A percentile compares a stretch with the other conserved stretches of the same genome.
Evolutionary conservation across 2,113 vertebrate genomes (phyloP).

Genomic region (Hystrix brachyura): DNA sequence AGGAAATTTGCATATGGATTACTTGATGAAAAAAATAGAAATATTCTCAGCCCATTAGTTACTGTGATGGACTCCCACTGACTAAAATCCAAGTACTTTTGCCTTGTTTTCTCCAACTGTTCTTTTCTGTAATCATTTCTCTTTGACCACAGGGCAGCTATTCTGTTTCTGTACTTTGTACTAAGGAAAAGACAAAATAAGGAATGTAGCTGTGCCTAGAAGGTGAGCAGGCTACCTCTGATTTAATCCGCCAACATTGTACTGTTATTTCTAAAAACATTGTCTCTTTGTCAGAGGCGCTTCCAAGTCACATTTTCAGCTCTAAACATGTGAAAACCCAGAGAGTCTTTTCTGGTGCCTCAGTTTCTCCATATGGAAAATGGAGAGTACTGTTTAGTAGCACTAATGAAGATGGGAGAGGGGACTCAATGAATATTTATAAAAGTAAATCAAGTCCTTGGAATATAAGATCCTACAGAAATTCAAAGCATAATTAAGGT

Average conservation of each 20-base stretch:
- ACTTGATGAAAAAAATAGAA: constrained; percentile 83
- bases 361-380: constrained; percentile 73
- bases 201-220: constrained; percentile 61
- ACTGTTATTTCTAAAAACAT: neutral
- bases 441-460: constrained; percentile 73
- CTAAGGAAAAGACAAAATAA: constrained; percentile 66
- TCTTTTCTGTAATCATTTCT: constrained; percentile 81
- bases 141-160: constrained; percentile 66
- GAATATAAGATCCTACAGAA: constrained; percentile 77
- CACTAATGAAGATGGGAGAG: neutral
- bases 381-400: neutral
- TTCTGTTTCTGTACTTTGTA: constrained; percentile 64
- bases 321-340: neutral
- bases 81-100: constrained; percentile 82
- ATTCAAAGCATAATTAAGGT: constrained; percentile 82
- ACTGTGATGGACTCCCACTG: constrained; percentile 82
- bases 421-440: constrained; percentile 79
- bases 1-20: constrained; percentile 88
- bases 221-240: constrained; percentile 5
- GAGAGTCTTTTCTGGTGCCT: constrained; percentile 49
- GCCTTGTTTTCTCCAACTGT: constrained; percentile 85
- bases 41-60: constrained; percentile 85
- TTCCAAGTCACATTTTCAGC: neutral
- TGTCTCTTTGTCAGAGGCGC: neutral
- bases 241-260: constrained; percentile 36